Percentiles rank a stretch among this genome's conserved stretches.
Conservation (phyloP, 2,113 vertebrate genomes). For the Columba livia region DNA sequence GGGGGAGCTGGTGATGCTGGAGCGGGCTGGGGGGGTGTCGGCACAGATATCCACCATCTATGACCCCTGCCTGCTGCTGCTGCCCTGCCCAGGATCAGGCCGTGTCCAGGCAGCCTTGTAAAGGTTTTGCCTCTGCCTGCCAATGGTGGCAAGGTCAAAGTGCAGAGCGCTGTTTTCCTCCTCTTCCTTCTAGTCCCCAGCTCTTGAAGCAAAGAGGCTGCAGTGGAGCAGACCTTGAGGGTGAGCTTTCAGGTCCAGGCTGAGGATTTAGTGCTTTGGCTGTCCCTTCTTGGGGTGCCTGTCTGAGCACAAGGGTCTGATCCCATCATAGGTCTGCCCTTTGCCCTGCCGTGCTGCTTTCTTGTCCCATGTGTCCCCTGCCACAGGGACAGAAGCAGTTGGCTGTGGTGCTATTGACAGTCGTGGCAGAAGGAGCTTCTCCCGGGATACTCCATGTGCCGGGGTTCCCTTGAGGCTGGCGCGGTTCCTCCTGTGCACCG, state of each 20-base stretch:
- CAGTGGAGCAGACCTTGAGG: background rate
- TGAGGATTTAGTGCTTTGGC: background rate
- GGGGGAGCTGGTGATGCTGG: background rate
- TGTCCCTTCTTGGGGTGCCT: background rate
- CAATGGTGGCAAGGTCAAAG: background rate
- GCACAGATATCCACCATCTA: background rate
- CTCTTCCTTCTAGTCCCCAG: background rate
- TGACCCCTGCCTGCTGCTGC: background rate
- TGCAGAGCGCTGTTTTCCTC: background rate
- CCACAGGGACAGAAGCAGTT: background rate
- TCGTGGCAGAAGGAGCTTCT: background rate
- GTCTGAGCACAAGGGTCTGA: background rate
- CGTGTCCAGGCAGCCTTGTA: background rate
- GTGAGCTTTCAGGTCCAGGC: background rate
- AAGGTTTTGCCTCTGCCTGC: background rate
- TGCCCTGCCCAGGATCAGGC: background rate
- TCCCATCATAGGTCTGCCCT: background rate
- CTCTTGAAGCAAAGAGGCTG: background rate
- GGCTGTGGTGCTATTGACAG: background rate
- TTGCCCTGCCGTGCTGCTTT: background rate
- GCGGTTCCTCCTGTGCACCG: background rate
- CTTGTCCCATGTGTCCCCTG: background rate
- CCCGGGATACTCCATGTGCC: background rate
- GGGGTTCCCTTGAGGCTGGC: background rate
- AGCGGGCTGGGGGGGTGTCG: accelerated